Base-by-base conservation (phyloP, 2,797 vertebrate species). In the Diplodus sargus region DNA sequence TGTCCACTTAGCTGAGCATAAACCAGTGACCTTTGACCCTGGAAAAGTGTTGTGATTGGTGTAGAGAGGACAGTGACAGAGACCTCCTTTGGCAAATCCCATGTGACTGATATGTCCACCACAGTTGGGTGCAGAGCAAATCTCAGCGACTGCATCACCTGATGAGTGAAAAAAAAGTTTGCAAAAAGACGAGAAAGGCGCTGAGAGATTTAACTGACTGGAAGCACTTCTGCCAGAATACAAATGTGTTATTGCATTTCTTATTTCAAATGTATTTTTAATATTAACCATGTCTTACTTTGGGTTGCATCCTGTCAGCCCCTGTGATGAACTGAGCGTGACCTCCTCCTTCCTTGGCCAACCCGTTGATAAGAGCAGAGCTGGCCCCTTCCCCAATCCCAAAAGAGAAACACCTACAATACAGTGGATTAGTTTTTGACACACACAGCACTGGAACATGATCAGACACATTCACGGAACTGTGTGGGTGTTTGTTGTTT, bases 311-410 rank as follows among this genome's bases (percentile, higher is more conserved):
- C 78, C 95, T 93, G 42, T 97, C 95, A 1, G 83, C 82, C 23
- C 91, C 95, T 9, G 91, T 94, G 89, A 97, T 96, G 85, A 97
- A 97, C 89, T 97, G 96, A 58, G 91, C 73, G 15, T 94, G 85
- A 47, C 96, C 96, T 52, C 91, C 86, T 61, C 94, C 94, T 42
- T 93, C 94, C 13, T 91, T 92, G 53, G 96, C 95, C 87, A 97
- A 85, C 76, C 95, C 96, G 82, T 93, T 96, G 85, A 97, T 93
- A 23, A 97, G 95, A 75, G 95, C 95, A 56, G 95, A 94, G 78
- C 96, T 97, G 81, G 95, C 95, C 1, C 96, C 96, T 93, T 96
- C 93, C 5, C 96, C 96, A 70, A 97, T 97, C 25, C 96, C 96
- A 81, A 97, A 97, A 8, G 96, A 94, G 86, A 97, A 97, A 85